Base-by-base conservation (phyloP, 2,888 invertebrate species). In the Hypsopygia costalis region DNA sequence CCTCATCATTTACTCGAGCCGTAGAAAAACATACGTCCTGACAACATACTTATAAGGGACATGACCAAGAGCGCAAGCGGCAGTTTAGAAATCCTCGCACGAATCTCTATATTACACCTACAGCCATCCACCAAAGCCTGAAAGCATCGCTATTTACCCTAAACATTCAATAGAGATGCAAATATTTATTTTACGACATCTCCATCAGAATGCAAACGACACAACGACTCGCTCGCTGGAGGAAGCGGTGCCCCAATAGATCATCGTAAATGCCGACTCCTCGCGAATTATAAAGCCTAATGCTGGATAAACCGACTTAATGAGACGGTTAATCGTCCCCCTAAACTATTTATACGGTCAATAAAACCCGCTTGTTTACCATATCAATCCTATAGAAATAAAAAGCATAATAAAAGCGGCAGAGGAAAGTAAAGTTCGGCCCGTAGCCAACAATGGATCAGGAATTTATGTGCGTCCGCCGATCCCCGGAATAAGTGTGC, bases 351-450 rank as follows among this genome's bases (percentile, higher is more conserved):
- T 55, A 52, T 54, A 43, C 48, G 50, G 40, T 36, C 46, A 41
- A 57, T 55, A 52, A 60, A 51, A 36, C 43, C 51, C 41, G 51
- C 52, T 59, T 68, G 62, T 60, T 76, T 70, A 69, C 63, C 70
- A 73, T 74, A 76, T 69, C 75, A 74, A 75, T 77, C 58, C 60
- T 46, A 57, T 52, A 52, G 51, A 40, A 57, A 66, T 63, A 65
- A 65, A 66, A 61, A 63, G 50, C 42, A 59, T 51, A 69, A 68
- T 68, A 67, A 65, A 68, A 49, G 4, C 50, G 45, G 45, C 56
- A 60, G 49, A 58, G 53, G 51, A 46, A 49, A 46, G 53, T 51
- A 46, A 49, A 46, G 36, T 46, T 44, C 41, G 36, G 43, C 40
- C 35, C 37, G 40, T 41, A 41, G 43, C 52, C 58, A 55, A 71